Evolutionary conservation across 1,140 invertebrate species (phyloP), one percentile per base, ranked within the genome.

Genomic region (Babylonia areolata): DNA sequence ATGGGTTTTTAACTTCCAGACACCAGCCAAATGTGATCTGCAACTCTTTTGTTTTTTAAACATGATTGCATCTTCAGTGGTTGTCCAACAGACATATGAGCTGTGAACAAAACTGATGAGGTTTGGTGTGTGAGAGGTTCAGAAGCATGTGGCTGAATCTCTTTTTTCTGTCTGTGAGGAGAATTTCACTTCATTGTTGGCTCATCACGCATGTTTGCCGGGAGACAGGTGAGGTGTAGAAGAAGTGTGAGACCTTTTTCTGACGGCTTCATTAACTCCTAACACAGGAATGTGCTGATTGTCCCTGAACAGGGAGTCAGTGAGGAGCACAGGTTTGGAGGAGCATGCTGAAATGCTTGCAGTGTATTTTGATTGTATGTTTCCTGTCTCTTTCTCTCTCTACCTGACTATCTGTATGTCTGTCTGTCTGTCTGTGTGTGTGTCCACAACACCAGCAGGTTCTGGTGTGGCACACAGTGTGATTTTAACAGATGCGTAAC

Each of bases 401-500:
- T n/a, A 23, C 28, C 58, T 64, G 5, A 12, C 58, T 23, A 20
- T 77, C 75, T 9, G 20, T 28, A 23, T 15, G 20, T 40, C n/a
- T n/a, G 28, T 64, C 58, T 64, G 5, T 23, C 58, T 23, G 5
- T 77, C 75, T 9, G 20, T 28, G 17, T 15, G 20, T 40, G 17
- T 77, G 2, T 64, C 31, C 51, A 39, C 81, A 73, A 73, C 23
- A 73, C 82, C 82, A 84, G 82, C 82, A 17, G 82, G 82, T 31
- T 84, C 82, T 84, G 82, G 82, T 84, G 17, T 51, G 20, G 20
- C 6, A 20, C 58, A n/a, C 58, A 64, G 2, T 64, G 17, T 64
- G 58, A 64, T 64, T 64, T 6, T 71, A 33, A 71, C 23, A 9
- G 33, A 71, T 17, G 17, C 46, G 46, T 51, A 12, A n/a, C n/a